These are phyloP conservation scores for Euura saliciscinereae DNA, from an alignment of 1,140 invertebrate genomes.

Conservation along the genomic window DNA sequence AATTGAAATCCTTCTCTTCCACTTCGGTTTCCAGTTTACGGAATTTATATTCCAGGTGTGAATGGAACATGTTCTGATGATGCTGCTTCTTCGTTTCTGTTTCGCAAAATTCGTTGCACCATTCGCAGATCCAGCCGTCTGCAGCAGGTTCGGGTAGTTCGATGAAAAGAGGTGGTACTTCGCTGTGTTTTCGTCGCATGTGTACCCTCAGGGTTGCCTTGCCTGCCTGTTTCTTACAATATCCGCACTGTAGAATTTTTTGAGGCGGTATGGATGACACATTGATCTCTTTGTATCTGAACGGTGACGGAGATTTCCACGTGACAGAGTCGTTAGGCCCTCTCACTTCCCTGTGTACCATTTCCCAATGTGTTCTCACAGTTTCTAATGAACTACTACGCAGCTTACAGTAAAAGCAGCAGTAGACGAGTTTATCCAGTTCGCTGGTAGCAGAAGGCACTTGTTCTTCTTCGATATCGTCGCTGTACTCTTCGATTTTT, in stretches of 20 bases:
- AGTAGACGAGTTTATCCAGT: constrained; percentile 27
- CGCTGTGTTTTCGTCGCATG: constrained; percentile 16
- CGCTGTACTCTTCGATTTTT: constrained; percentile 26
- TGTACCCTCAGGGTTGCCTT: constrained; percentile 31
- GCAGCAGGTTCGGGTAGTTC: constrained; percentile 9
- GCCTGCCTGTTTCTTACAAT: constrained; percentile 21
- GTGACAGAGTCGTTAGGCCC: not conserved
- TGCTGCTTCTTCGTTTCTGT: constrained; percentile 39
- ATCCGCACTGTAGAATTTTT: constrained; percentile 21
- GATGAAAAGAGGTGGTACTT: not conserved
- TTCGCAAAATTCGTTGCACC: constrained; percentile 47
- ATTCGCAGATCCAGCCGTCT: constrained; percentile 48
- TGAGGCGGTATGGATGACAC: not conserved
- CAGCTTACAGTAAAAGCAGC: constrained; percentile 43
- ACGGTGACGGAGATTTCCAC: constrained; percentile 25
- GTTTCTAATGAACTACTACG: constrained; percentile 34
- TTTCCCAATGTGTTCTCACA: constrained; percentile 39
- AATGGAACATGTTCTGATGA: constrained; percentile 53
- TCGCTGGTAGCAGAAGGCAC: not conserved
- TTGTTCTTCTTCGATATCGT: constrained; percentile 37
- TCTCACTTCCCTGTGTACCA: constrained; percentile 32
- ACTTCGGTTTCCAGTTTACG: constrained; percentile 22
- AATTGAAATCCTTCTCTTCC: constrained; percentile 32
- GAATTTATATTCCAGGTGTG: constrained; percentile 43
- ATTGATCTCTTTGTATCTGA: constrained; percentile 30